Conservation (phyloP, 2,888 invertebrate genomes). For the Polyploca ridens region DNA sequence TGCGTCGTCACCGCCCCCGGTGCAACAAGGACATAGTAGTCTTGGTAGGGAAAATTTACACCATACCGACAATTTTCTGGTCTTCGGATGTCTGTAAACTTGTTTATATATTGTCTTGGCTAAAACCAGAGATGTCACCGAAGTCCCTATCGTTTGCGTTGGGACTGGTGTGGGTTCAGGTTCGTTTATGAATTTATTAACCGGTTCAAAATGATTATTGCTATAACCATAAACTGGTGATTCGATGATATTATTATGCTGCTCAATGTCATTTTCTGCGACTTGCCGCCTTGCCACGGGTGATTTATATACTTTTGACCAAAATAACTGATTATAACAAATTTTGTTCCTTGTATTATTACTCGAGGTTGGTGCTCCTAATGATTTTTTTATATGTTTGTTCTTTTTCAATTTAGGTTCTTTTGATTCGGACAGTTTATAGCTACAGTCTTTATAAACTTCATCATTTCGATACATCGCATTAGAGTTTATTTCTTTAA, state of each 20-base stretch:
- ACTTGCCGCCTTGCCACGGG: constrained; percentile 37
- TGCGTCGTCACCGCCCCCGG: constrained; percentile 50
- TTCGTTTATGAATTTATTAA: constrained; percentile 19
- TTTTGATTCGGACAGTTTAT: constrained; percentile 29
- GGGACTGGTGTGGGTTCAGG: constrained; percentile 22
- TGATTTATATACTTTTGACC: constrained; percentile 62
- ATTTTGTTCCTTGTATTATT: constrained; percentile 27
- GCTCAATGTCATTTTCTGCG: constrained; percentile 23
- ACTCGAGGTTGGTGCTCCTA: constrained; percentile 12
- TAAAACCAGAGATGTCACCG: constrained; percentile 40
- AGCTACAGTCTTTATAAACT: constrained; percentile 67
- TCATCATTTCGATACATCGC: constrained; percentile 46
- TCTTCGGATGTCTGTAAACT: neutral
- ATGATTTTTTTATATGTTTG: constrained; percentile 20
- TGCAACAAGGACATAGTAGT: constrained; percentile 66
- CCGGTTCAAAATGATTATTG: constrained; percentile 12
- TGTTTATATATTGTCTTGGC: constrained; percentile 21
- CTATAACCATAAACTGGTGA: constrained; percentile 19
- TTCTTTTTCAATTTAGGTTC: constrained; percentile 17
- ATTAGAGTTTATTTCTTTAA: constrained; percentile 41
- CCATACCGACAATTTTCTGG: constrained; percentile 31
- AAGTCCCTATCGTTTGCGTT: constrained; percentile 43
- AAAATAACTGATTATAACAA: constrained; percentile 40
- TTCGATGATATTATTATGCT: constrained; percentile 17
- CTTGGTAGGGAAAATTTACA: constrained; percentile 46